Evolutionary conservation across 2,888 invertebrate species (phyloP).

Genomic region (Apotomis capreana): DNA sequence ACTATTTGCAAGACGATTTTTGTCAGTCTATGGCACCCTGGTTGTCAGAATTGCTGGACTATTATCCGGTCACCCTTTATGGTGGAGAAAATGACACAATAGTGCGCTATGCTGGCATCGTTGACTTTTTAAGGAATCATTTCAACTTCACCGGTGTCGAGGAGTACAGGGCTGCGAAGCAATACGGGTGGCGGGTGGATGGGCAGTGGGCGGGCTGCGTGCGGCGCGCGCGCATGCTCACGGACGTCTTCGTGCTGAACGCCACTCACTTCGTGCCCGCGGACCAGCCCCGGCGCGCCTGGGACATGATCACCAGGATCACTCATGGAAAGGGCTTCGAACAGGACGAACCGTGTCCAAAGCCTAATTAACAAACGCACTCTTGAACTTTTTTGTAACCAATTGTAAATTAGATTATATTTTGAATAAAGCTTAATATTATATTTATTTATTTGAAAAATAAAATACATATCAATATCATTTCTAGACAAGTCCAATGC

Average conservation of each 20-base stretch:
- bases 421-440: no score
- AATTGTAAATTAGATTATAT: no score
- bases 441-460: no score
- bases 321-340: neutral
- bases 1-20: constrained; percentile 88
- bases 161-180: constrained; percentile 85
- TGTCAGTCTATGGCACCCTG: constrained; percentile 91
- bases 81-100: constrained; percentile 96
- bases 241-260: constrained; percentile 85
- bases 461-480: no score
- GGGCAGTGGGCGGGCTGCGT: constrained; percentile 87
- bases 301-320: constrained; percentile 66
- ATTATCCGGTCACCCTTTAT: constrained; percentile 88
- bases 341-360: neutral
- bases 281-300: constrained; percentile 90
- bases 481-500: no score
- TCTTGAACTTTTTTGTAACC: no score
- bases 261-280: constrained; percentile 92
- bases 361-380: neutral
- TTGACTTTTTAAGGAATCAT: constrained; percentile 87
- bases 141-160: constrained; percentile 87
- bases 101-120: constrained; percentile 93
- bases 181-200: constrained; percentile 87
- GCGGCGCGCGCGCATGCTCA: constrained; percentile 83
- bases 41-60: constrained; percentile 87